These are phyloP conservation scores for Drosophila falleni DNA, from an alignment of 2,888 invertebrate species.

Conservation along the genomic window DNA sequence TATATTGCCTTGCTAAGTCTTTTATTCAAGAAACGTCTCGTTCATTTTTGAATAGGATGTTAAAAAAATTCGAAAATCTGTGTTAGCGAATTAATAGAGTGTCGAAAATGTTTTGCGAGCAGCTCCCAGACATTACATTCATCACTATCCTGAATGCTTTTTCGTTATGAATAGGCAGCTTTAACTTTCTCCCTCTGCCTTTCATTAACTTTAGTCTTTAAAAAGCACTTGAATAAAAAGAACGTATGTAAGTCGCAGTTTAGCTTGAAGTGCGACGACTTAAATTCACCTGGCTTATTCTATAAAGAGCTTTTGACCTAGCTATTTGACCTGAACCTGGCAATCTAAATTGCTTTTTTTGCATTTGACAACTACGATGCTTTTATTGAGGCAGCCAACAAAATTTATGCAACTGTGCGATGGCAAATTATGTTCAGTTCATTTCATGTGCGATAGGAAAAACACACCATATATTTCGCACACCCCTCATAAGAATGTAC, in stretches of 20 bases:
- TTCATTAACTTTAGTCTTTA: not conserved
- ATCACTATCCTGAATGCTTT: not conserved
- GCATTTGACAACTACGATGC: slow-evolving; percentile 71
- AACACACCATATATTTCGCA: slow-evolving; percentile 61
- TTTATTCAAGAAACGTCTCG: not conserved
- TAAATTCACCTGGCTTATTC: not conserved
- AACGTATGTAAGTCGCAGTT: not conserved
- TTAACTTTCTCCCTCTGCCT: not conserved
- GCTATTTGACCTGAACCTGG: slow-evolving; percentile 37
- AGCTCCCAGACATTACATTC: not conserved
- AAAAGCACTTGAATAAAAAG: not conserved
- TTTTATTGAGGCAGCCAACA: slow-evolving; percentile 65
- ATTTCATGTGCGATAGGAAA: slow-evolving; percentile 62
- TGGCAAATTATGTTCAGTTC: slow-evolving; percentile 75
- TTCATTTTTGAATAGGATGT: not conserved
- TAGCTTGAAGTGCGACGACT: not conserved
- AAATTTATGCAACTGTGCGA: slow-evolving; percentile 72
- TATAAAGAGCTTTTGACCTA: not conserved
- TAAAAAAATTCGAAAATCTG: not conserved
- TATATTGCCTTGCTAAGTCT: no score
- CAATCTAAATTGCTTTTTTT: slow-evolving; percentile 39
- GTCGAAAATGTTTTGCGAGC: not conserved
- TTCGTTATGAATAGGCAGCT: not conserved
- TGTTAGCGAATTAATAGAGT: not conserved
- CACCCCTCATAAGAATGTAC: slow-evolving; percentile 33